phyloP scores from a whole-genome alignment of 2,113 vertebrate species.

The Neopipo cinnamomea region DNA sequence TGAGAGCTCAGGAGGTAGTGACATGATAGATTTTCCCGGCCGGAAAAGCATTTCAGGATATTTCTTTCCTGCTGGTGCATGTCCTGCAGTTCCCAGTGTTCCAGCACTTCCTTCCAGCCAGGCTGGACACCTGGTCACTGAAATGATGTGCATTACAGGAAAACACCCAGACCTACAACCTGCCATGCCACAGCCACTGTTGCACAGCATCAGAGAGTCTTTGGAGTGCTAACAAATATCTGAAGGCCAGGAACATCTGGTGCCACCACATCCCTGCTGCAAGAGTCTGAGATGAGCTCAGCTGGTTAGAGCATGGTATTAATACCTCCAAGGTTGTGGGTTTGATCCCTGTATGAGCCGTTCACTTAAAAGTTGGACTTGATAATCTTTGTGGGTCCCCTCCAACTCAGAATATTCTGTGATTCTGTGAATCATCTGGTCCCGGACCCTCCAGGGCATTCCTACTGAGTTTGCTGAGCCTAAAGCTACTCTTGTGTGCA shows the following conservation, averaged over 20 bases:
- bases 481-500: background rate
- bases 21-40: background rate
- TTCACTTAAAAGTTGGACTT: background rate
- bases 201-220: background rate
- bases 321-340: background rate
- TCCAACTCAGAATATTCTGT: background rate
- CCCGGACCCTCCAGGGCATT: background rate
- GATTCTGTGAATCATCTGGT: background rate
- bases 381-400: background rate
- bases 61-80: background rate
- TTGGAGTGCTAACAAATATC: background rate
- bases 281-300: no score
- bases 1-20: background rate
- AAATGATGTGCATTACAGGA: background rate
- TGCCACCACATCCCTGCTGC: background rate
- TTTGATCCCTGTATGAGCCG: background rate
- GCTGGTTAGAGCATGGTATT: background rate
- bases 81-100: background rate
- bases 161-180: background rate
- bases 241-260: background rate
- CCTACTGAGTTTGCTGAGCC: background rate
- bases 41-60: background rate
- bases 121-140: background rate
- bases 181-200: accelerated
- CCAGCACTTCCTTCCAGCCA: background rate